These are phyloP conservation scores for Emmelina monodactyla DNA, from an alignment of 2,888 invertebrate genomes.

Conservation along the genomic window DNA sequence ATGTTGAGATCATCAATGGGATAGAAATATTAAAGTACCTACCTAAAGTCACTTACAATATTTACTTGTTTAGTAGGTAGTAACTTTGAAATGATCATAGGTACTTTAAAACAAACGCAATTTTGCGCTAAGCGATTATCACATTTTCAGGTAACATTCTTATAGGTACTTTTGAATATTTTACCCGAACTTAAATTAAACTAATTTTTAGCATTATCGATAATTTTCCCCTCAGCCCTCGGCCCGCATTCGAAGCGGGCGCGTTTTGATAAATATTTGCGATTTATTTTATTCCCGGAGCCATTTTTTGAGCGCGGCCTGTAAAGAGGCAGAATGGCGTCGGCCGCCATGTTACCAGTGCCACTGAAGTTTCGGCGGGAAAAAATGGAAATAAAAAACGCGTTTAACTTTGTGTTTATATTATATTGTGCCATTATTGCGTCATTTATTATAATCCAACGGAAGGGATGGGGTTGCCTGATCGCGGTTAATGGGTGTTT, in stretches of 20 bases:
- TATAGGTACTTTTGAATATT: no score
- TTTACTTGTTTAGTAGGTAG: no score
- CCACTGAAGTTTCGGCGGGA: constrained; percentile 48
- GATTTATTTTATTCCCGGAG: constrained; percentile 50
- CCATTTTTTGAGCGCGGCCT: constrained; percentile 47
- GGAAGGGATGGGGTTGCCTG: constrained; percentile 60
- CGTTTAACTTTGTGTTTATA: constrained; percentile 66
- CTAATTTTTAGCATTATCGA: no score
- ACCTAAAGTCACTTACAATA: no score
- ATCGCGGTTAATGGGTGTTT: constrained; percentile 59
- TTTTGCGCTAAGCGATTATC: neutral
- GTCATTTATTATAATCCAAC: constrained; percentile 61
- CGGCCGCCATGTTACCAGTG: constrained; percentile 34
- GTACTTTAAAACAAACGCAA: neutral
- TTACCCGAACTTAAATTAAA: no score
- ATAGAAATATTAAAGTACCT: no score
- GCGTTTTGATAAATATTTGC: constrained; percentile 57
- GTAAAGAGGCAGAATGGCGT: constrained; percentile 43
- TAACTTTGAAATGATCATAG: no score
- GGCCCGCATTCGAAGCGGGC: constrained; percentile 25
- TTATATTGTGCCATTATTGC: constrained; percentile 66
- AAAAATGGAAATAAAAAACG: constrained; percentile 63
- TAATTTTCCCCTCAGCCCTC: constrained; percentile 20
- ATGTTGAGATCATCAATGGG: no score
- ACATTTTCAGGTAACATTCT: neutral